A percentile compares a stretch with the other conserved stretches of the same genome.
phyloP scores from a whole-genome alignment of 2,888 invertebrate genomes.

The Aplocera efformata region DNA sequence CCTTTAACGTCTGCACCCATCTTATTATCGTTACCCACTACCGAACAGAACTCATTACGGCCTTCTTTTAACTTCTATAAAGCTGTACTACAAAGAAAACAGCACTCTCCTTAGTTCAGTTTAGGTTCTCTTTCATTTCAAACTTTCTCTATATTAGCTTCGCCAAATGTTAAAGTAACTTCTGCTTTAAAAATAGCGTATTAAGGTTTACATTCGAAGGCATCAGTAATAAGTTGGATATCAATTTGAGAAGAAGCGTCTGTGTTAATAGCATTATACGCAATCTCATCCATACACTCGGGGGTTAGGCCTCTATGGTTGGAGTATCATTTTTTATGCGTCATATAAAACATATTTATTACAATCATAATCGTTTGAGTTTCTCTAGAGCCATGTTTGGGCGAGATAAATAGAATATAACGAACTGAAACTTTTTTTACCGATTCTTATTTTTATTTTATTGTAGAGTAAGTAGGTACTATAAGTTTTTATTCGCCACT shows the following conservation, averaged over 20 bases:
- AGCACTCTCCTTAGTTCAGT: slow-evolving; percentile 30
- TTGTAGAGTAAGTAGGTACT: slow-evolving; percentile 19
- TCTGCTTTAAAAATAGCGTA: slow-evolving; percentile 30
- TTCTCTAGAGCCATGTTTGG: slow-evolving; percentile 67
- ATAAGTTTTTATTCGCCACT: slow-evolving; percentile 24
- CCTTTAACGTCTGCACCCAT: slow-evolving; percentile 80
- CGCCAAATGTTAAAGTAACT: slow-evolving; percentile 26
- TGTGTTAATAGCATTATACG: slow-evolving; percentile 81
- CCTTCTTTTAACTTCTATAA: slow-evolving; percentile 61
- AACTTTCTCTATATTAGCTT: slow-evolving; percentile 39
- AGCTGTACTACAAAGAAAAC: slow-evolving; percentile 33
- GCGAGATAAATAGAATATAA: slow-evolving; percentile 65
- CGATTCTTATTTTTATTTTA: slow-evolving; percentile 38
- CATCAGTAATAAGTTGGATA: slow-evolving; percentile 54
- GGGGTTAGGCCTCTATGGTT: slow-evolving; percentile 70
- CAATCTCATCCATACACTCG: slow-evolving; percentile 81
- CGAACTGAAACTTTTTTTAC: slow-evolving; percentile 45
- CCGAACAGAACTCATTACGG: slow-evolving; percentile 77
- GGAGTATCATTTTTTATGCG: slow-evolving; percentile 77
- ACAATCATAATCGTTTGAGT: slow-evolving; percentile 76
- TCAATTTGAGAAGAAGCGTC: slow-evolving; percentile 80
- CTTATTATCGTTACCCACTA: slow-evolving; percentile 80
- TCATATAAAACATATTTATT: slow-evolving; percentile 81
- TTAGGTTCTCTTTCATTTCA: slow-evolving; percentile 40
- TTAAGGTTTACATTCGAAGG: slow-evolving; percentile 45